phyloP scores from a whole-genome alignment of 1,140 invertebrate species.

The Ceratitis capitata region DNA sequence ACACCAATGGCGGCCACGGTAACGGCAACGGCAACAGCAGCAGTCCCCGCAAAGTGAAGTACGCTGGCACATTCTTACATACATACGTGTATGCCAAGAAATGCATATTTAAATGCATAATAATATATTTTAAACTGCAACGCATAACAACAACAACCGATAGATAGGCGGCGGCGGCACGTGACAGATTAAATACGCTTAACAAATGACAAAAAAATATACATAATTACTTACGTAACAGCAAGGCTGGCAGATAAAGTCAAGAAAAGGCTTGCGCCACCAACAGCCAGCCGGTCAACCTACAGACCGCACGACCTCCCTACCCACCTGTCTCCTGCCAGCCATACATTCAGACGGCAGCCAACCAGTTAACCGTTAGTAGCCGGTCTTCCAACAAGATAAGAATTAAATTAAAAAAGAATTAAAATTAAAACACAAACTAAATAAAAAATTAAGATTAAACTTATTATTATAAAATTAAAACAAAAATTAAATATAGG shows the following conservation, averaged over 20 bases:
- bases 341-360: not conserved
- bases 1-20: slow-evolving; percentile 29
- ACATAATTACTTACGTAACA: not conserved
- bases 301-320: no score
- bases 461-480: no score
- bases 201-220: not conserved
- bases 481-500: no score
- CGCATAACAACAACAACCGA: not conserved
- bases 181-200: slow-evolving; percentile 2
- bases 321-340: no score
- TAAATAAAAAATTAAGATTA: no score
- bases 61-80: not conserved
- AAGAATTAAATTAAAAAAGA: no score
- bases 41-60: no score
- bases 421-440: no score
- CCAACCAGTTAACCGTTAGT: not conserved
- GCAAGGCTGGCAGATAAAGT: not conserved
- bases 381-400: not conserved
- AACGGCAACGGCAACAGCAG: not conserved
- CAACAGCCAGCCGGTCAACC: not conserved
- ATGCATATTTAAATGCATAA: not conserved
- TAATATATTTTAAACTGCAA: not conserved
- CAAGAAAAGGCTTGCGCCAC: not conserved
- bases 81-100: not conserved
- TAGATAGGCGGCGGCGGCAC: slow-evolving; percentile 30